phyloP scores from a whole-genome alignment of 2,113 vertebrate genomes.

The Tretioscincus oriximinensis region DNA sequence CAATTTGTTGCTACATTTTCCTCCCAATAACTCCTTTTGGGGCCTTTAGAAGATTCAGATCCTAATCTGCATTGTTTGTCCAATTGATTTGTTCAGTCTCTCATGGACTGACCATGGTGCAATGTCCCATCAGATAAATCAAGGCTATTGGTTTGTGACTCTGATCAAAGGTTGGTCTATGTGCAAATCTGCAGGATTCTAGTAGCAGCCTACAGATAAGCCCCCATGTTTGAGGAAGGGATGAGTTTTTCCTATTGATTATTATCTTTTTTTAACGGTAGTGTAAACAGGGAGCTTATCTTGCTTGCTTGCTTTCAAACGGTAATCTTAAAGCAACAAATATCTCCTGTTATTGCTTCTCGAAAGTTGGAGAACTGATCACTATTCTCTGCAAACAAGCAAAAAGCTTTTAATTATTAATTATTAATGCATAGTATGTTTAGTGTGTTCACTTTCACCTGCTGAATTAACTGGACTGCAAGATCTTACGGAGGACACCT shows the following conservation, averaged over 20 bases:
- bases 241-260: not conserved
- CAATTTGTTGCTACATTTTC: not conserved
- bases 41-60: not conserved
- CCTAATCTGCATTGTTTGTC: conserved; percentile 54
- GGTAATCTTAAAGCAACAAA: conserved; percentile 9
- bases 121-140: conserved; percentile 8
- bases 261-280: conserved; percentile 12
- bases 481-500: not conserved
- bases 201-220: not conserved
- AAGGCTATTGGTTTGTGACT: conserved; percentile 42
- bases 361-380: conserved; percentile 13
- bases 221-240: conserved; percentile 5
- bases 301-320: not conserved
- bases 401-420: conserved; percentile 20
- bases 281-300: not conserved
- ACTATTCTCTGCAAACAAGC: not conserved
- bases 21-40: not conserved
- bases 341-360: conserved; percentile 41
- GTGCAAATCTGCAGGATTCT: not conserved
- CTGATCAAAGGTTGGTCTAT: conserved; percentile 31
- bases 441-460: conserved; percentile 3
- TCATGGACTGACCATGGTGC: conserved; percentile 17
- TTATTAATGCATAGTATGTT: not conserved
- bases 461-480: not conserved
- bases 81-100: conserved; percentile 16